Evolutionary conservation across 2,888 invertebrate genomes (phyloP).

Genomic region (Chaetogeoica ovagalla): DNA sequence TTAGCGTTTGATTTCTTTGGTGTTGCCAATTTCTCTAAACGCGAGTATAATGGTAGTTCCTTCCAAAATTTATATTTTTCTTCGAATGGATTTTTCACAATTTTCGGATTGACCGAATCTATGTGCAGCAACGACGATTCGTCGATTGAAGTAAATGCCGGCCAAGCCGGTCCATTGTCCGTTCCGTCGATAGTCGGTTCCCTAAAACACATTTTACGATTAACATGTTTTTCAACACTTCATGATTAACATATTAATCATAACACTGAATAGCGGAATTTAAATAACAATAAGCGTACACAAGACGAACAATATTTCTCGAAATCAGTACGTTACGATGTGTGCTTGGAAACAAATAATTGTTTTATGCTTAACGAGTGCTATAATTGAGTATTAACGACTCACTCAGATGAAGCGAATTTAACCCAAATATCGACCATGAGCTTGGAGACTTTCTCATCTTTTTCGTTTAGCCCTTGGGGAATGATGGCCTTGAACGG

Average conservation of each 20-base stretch:
- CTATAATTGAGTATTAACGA: too few relatives aligned
- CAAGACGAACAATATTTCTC: too few relatives aligned
- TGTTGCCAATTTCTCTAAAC: background rate
- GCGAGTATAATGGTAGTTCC: conserved; percentile 9
- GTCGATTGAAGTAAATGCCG: conserved; percentile 20
- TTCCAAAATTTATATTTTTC: conserved; percentile 22
- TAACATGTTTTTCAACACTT: background rate
- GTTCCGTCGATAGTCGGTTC: conserved; percentile 27
- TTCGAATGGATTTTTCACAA: background rate
- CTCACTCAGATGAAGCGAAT: conserved; percentile 39
- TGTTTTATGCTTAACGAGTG: too few relatives aligned
- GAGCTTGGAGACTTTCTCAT: conserved; percentile 34
- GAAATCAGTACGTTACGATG: too few relatives aligned
- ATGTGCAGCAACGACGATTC: conserved; percentile 31
- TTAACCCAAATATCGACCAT: conserved; percentile 48
- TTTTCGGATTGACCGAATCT: conserved; percentile 7
- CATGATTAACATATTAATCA: too few relatives aligned
- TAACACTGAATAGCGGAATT: too few relatives aligned
- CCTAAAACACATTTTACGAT: conserved; percentile 1
- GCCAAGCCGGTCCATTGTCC: conserved; percentile 31
- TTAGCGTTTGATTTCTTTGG: background rate
- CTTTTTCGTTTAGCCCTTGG: conserved; percentile 5
- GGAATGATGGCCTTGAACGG: conserved; percentile 8
- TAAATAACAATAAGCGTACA: too few relatives aligned
- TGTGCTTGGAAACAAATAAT: too few relatives aligned